Evolutionary conservation across 2,113 vertebrate species (phyloP), one percentile per base, ranked within the genome.

Genomic region (Piaya cayana): DNA sequence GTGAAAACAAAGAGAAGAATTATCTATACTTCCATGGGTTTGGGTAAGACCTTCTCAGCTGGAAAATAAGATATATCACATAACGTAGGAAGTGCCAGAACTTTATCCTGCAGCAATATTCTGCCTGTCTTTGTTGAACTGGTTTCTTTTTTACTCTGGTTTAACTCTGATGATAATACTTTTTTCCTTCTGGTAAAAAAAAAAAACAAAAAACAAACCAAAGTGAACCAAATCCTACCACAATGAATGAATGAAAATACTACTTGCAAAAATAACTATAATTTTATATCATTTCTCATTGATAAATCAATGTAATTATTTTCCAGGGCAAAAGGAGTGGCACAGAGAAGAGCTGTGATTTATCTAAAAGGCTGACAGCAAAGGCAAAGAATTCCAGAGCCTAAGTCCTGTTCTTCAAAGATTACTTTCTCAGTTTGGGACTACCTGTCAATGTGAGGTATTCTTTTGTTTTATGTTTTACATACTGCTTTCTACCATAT

Each of bases 51-150:
- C 12, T 49, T 96, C 56, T 97, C 93, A 90, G 71, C 93, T 96
- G 92, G 82, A 95, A 97, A 96, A 93, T 83, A 95, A 81, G 59
- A 92, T 82, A 43, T 42, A 88, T 77, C 93, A 70, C 34, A 36
- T 81, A 95, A 68, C 32, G 81, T 1, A 81, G 65, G 47, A 90
- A 88, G 34, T 23, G 94, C 72, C 86, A 93, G 86, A 92, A 96
- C 52, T 76, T 90, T 86, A 60, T 90, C 92, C 88, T 94, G 80
- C 50, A 90, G 92, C 86, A 88, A 78, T 78, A 68, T 60, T 75
- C 75, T 77, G 67, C 59, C 68, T 78, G 12, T 75, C 36, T 74
- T 90, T 88, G 42, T 90, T 93, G 88, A 87, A 88, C 55, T 74
- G 52, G 70, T 95, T 90, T 89, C 71, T 88, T 90, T 83, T 36